phyloP scores from a whole-genome alignment of 1,140 invertebrate genomes.

The Pteromalus puparum region DNA sequence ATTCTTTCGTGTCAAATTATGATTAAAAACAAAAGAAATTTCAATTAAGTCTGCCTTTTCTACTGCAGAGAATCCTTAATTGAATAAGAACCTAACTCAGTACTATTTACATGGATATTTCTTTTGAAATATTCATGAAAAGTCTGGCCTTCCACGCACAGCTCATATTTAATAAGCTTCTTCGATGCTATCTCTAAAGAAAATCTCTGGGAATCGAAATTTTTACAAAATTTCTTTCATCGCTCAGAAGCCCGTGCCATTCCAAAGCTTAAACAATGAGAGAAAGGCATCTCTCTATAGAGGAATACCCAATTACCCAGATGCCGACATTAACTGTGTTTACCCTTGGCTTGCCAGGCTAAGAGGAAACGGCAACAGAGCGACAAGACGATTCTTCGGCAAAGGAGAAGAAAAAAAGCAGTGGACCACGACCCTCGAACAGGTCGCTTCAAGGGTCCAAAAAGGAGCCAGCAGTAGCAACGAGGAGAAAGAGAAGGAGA shows the following conservation, averaged over 20 bases:
- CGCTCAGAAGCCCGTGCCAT: not conserved
- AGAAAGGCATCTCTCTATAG: constrained; percentile 15
- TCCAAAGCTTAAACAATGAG: constrained; percentile 40
- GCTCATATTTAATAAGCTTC: not conserved
- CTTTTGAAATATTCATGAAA: not conserved
- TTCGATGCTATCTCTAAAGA: not conserved
- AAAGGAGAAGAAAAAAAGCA: constrained; percentile 14
- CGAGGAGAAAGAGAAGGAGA: not conserved
- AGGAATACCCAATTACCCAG: constrained; percentile 45
- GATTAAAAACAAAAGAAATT: not conserved
- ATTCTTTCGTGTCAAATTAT: too few relatives aligned
- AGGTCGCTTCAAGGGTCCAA: constrained; percentile 23
- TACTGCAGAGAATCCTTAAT: not conserved
- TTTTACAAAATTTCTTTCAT: too few relatives aligned
- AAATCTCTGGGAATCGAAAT: constrained; percentile 2
- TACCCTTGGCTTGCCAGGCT: constrained; percentile 6
- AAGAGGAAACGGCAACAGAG: constrained; percentile 2
- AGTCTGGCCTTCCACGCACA: not conserved
- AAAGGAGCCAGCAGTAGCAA: constrained; percentile 2
- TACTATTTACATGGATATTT: too few relatives aligned
- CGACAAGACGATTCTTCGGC: constrained; percentile 20
- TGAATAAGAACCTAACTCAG: too few relatives aligned
- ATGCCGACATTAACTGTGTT: constrained; percentile 37
- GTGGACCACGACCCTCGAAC: constrained; percentile 11
- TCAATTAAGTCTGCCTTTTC: too few relatives aligned